Percentiles rank a stretch among this genome's conserved stretches.
These are phyloP conservation scores for Chymomyza fuscimana DNA, from an alignment of 2,888 invertebrate genomes.

Conservation along the genomic window DNA sequence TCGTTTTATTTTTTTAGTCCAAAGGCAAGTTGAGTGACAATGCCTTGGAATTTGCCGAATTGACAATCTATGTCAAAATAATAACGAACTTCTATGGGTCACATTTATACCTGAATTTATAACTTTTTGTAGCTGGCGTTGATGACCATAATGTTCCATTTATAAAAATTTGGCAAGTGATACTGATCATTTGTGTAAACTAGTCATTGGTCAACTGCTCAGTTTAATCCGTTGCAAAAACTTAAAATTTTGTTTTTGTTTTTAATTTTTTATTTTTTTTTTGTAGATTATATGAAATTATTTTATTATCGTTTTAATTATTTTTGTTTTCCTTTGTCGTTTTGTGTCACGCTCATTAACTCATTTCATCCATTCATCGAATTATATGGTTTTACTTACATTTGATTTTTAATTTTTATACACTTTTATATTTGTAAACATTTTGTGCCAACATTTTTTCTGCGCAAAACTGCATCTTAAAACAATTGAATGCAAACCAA, in stretches of 20 bases:
- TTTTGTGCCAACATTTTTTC: constrained; percentile 42
- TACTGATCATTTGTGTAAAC: too few species aligned
- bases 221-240: neutral
- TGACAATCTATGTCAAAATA: too few species aligned
- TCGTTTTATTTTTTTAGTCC: too few species aligned
- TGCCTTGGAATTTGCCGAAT: too few species aligned
- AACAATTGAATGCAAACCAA: constrained; percentile 22
- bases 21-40: too few species aligned
- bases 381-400: constrained; percentile 33
- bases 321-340: constrained; percentile 16
- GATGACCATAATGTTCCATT: too few species aligned
- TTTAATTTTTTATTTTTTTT: constrained; percentile 30
- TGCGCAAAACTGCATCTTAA: constrained; percentile 26
- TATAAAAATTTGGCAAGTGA: too few species aligned
- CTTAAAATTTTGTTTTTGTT: neutral
- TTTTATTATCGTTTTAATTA: neutral
- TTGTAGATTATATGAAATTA: constrained; percentile 13
- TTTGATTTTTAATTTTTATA: constrained; percentile 24
- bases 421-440: constrained; percentile 25
- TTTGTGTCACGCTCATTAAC: neutral
- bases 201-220: neutral
- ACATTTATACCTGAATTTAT: too few species aligned
- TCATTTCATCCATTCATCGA: constrained; percentile 30
- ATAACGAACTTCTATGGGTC: too few species aligned
- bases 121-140: too few species aligned